A percentile compares a stretch with the other conserved stretches of the same genome.
Evolutionary conservation across 2,888 invertebrate genomes (phyloP).

Genomic region (Folsomia candida): DNA sequence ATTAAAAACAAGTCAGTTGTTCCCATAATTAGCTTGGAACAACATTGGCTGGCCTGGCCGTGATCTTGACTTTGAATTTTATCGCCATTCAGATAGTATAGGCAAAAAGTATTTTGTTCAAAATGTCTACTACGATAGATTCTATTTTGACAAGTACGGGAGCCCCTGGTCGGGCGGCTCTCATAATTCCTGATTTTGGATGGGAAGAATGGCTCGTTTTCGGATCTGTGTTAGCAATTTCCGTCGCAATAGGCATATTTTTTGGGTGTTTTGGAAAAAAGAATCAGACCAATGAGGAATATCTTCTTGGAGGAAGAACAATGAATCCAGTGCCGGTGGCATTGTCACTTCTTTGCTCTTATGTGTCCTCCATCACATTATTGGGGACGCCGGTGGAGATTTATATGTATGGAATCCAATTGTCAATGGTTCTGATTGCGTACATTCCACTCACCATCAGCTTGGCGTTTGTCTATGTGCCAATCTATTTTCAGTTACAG

Average conservation of each 20-base stretch:
- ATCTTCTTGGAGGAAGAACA: constrained; percentile 74
- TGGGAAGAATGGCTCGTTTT: constrained; percentile 42
- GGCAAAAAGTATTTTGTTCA: no score
- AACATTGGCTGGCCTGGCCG: no score
- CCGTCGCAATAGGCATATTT: constrained; percentile 78
- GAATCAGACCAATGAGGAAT: constrained; percentile 71
- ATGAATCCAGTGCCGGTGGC: constrained; percentile 88
- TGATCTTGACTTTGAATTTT: no score
- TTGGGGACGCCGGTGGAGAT: constrained; percentile 46
- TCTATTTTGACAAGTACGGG: not conserved
- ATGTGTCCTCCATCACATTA: constrained; percentile 45
- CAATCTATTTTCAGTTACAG: constrained; percentile 45
- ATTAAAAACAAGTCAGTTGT: no score
- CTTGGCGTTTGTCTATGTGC: constrained; percentile 43
- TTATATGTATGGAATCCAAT: constrained; percentile 43
- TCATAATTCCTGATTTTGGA: constrained; percentile 24
- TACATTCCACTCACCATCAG: constrained; percentile 45
- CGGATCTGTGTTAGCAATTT: constrained; percentile 67
- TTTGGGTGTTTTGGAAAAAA: constrained; percentile 76
- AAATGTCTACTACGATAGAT: no score
- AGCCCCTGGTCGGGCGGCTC: not conserved
- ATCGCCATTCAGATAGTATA: no score
- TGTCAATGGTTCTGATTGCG: constrained; percentile 38
- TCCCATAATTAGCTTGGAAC: no score
- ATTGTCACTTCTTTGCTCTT: constrained; percentile 76